Percentiles rank a stretch among this genome's conserved stretches.
Conservation (phyloP, 2,113 vertebrate genomes). For the Turnix velox region DNA sequence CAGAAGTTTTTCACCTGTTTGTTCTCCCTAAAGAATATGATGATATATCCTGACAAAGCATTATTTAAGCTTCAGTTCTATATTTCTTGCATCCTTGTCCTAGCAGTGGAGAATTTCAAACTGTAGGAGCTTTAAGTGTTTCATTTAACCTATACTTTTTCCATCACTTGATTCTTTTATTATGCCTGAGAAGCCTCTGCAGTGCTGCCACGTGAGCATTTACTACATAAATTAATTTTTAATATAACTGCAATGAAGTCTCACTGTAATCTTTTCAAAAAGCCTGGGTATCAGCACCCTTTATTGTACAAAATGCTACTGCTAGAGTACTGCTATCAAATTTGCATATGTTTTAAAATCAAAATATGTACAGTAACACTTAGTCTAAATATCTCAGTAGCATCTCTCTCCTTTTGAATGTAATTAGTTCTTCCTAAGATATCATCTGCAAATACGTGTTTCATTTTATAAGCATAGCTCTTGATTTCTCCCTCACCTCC, state of each 20-base stretch:
- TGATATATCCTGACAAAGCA: not conserved
- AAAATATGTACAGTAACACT: not conserved
- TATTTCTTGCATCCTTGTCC: not conserved
- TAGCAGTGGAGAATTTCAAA: not conserved
- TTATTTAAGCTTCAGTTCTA: not conserved
- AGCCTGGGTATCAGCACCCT: not conserved
- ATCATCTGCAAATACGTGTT: not conserved
- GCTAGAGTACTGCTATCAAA: not conserved
- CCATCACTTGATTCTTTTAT: not conserved
- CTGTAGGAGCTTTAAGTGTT: not conserved
- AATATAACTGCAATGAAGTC: not conserved
- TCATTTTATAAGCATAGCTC: not conserved
- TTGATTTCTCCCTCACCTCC: not conserved
- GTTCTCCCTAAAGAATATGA: not conserved
- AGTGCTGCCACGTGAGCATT: not conserved
- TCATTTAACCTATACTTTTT: not conserved
- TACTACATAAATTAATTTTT: not conserved
- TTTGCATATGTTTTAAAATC: not conserved
- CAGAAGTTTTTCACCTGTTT: not conserved
- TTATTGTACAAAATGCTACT: not conserved
- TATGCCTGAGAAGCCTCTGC: not conserved
- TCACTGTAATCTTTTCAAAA: not conserved
- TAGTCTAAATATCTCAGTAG: not conserved
- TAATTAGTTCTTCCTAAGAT: not conserved
- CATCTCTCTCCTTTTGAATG: not conserved